Evolutionary conservation across 2,888 invertebrate genomes (phyloP).

Genomic region (Perizoma flavofasciatum): DNA sequence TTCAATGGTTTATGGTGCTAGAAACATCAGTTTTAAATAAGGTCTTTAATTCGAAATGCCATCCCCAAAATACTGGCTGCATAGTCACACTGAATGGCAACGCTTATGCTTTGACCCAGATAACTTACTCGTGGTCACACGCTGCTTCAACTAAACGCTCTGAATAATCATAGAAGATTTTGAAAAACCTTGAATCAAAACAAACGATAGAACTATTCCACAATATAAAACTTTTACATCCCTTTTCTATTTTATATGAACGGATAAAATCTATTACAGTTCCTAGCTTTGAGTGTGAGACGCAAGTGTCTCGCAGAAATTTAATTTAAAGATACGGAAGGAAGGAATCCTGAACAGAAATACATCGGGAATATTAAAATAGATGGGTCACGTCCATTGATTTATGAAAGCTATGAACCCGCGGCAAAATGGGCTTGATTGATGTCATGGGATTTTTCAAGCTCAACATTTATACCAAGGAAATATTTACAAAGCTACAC

Average conservation of each 20-base stretch:
- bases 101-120: too few relatives aligned
- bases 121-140: too few relatives aligned
- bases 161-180: too few relatives aligned
- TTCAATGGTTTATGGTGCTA: too few relatives aligned
- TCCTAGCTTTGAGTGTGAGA: slow-evolving; percentile 12
- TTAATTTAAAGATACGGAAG: slow-evolving; percentile 17
- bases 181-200: too few relatives aligned
- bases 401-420: slow-evolving; percentile 35
- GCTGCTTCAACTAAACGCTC: too few relatives aligned
- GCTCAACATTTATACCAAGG: slow-evolving; percentile 12
- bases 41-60: too few relatives aligned
- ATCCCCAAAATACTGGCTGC: too few relatives aligned
- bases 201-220: too few relatives aligned
- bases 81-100: too few relatives aligned
- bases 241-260: slow-evolving; percentile 9
- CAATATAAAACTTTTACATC: background rate
- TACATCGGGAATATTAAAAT: slow-evolving; percentile 31
- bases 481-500: slow-evolving; percentile 10
- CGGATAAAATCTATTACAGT: slow-evolving; percentile 17
- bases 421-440: slow-evolving; percentile 27
- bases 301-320: slow-evolving; percentile 16
- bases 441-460: slow-evolving; percentile 32
- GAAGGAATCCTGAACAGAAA: slow-evolving; percentile 11
- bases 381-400: slow-evolving; percentile 32
- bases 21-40: too few relatives aligned